Base-by-base conservation (phyloP, 2,113 vertebrate species). In the Trachemys scripta region DNA sequence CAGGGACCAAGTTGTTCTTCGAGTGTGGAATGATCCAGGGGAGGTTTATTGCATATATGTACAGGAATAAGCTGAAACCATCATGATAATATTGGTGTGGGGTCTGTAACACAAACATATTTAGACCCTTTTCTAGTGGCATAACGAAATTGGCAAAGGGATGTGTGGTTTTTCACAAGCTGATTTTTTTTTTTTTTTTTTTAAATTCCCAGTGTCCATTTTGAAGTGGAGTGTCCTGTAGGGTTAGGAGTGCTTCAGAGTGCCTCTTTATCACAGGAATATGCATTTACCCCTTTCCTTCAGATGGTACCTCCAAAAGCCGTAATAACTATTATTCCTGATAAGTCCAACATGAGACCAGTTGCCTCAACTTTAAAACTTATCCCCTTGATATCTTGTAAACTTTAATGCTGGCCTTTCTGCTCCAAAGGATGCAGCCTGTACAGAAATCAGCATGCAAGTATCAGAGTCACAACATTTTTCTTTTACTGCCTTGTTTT, bases 71-170 rank as follows among this genome's bases (percentile, higher is more conserved):
- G 31, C 24, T 85, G 80, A 84, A 95, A 56, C 1, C 4, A 25
- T 45, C 91, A 87, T 80, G 81, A 47, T 84, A 19, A 38, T 88
- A 57, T 10, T 94, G 57, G 49, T 87, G 31, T 80, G 56, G 76
- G 84, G 93, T 14, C 88, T 93, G 59, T 62, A 92, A 94, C 81
- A 89, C 91, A 94, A 84, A 51, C 45, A 75, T 31, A 11, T 94
- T 86, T 94, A 62, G 38, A 51, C 80, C 85, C 83, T 81, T 57
- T 85, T 82, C 27, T 45, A 79, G 29, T 88, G 13, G 24, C 72
- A 50, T 65, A 81, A 87, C 51, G 89, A 91, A 95, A n/a, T 31
- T 50, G 65, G 11, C 65, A 89, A 25, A 83, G 75, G 83, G 76
- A 82, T 20, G 25, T 0, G 0, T 38, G 22, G 10, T 79, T 81